phyloP scores from a whole-genome alignment of 2,888 invertebrate genomes.

The Athalia rosae region DNA sequence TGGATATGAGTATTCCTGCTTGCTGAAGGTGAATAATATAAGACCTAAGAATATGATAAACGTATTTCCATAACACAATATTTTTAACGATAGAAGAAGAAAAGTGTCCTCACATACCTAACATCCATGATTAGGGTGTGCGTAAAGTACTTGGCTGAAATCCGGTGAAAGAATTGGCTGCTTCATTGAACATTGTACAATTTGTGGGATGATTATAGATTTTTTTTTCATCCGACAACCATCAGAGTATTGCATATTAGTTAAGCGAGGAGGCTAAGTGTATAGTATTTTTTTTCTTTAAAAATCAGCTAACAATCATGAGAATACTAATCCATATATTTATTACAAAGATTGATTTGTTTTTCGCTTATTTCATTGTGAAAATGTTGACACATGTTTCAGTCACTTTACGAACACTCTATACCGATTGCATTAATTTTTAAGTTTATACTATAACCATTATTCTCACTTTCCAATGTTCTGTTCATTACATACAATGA shows the following conservation, averaged over 20 bases:
- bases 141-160: constrained; percentile 31
- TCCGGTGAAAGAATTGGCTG: constrained; percentile 18
- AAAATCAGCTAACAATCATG: too few species aligned
- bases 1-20: constrained; percentile 70
- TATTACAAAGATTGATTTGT: neutral
- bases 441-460: constrained; percentile 15
- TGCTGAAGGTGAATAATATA: constrained; percentile 58
- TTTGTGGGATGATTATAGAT: neutral
- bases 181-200: neutral
- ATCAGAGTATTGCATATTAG: neutral
- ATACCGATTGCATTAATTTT: constrained; percentile 23
- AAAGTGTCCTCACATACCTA: constrained; percentile 12
- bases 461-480: constrained; percentile 14
- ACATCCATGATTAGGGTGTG: constrained; percentile 17
- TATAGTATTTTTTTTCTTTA: neutral
- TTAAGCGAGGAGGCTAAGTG: neutral
- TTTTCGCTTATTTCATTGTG: neutral
- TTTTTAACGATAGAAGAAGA: constrained; percentile 67
- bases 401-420: constrained; percentile 30
- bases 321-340: too few species aligned
- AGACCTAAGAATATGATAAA: constrained; percentile 65
- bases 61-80: constrained; percentile 65
- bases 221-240: neutral
- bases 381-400: neutral
- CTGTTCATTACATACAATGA: constrained; percentile 9